A percentile compares a stretch with the other conserved stretches of the same genome.
Conservation (phyloP, 2,888 invertebrate genomes). For the Calephelis perditalis region DNA sequence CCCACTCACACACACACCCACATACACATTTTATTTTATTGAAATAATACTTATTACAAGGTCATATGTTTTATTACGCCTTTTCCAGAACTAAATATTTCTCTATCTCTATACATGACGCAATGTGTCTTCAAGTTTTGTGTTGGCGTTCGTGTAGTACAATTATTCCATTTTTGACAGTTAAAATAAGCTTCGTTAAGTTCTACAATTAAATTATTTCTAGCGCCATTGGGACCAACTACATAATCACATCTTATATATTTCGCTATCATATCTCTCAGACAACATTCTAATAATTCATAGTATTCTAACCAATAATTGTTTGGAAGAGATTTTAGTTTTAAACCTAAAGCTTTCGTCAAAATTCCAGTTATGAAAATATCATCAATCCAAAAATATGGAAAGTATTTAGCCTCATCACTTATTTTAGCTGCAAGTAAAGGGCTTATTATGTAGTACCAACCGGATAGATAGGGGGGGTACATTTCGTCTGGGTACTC, state of each 20-base stretch:
- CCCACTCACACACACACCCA: too few species aligned
- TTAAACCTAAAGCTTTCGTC: conserved; percentile 76
- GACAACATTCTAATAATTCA: conserved; percentile 85
- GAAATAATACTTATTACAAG: conserved; percentile 22
- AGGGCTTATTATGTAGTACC: conserved; percentile 88
- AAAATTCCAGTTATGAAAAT: conserved; percentile 90
- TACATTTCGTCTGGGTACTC: conserved; percentile 82
- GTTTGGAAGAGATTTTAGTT: conserved; percentile 75
- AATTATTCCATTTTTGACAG: conserved; percentile 74
- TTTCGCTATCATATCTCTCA: conserved; percentile 77
- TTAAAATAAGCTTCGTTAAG: conserved; percentile 80
- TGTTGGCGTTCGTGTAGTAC: conserved; percentile 65
- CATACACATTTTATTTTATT: too few species aligned
- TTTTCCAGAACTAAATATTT: conserved; percentile 48
- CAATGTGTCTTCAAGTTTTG: conserved; percentile 78
- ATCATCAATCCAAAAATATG: conserved; percentile 96
- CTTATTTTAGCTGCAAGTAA: conserved; percentile 78
- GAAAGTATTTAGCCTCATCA: conserved; percentile 68
- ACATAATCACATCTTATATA: conserved; percentile 82
- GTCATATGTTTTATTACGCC: conserved; percentile 38
- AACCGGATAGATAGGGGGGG: conserved; percentile 89
- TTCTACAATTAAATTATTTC: conserved; percentile 81
- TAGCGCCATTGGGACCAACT: conserved; percentile 88
- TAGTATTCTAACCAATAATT: conserved; percentile 83
- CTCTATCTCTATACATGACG: conserved; percentile 63